These are phyloP conservation scores for Calameuta filiformis DNA, from an alignment of 2,888 invertebrate genomes.

Conservation along the genomic window DNA sequence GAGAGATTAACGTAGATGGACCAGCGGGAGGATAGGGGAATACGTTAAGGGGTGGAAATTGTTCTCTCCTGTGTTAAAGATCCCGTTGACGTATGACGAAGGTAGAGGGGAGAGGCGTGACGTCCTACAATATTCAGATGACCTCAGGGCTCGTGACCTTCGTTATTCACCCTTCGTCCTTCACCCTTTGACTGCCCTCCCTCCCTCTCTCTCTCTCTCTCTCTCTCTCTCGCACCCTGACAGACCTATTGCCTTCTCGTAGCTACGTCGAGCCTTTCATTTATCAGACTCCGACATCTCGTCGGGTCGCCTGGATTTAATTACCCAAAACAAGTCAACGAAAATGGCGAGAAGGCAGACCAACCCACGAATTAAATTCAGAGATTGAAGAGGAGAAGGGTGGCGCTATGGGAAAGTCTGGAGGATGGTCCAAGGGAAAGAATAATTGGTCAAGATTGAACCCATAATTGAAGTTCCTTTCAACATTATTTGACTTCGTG, in stretches of 20 bases:
- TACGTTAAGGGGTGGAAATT: neutral
- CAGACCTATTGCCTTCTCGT: conserved; percentile 18
- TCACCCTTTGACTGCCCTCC: neutral
- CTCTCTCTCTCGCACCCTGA: neutral
- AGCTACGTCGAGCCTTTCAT: conserved; percentile 44
- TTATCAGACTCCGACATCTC: conserved; percentile 55
- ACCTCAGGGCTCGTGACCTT: conserved; percentile 4
- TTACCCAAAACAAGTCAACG: conserved; percentile 51
- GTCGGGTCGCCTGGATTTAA: conserved; percentile 50
- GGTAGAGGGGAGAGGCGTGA: conserved; percentile 37
- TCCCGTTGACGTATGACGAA: neutral
- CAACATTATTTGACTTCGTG: neutral
- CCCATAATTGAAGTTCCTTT: neutral
- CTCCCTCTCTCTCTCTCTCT: neutral
- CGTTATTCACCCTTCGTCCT: conserved; percentile 17
- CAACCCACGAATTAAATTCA: neutral
- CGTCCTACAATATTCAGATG: conserved; percentile 43
- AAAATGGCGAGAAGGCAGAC: conserved; percentile 7
- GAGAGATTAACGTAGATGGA: conserved; percentile 2
- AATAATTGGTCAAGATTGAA: neutral
- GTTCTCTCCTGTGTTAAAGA: neutral
- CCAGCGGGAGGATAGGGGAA: neutral
- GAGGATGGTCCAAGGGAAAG: neutral
- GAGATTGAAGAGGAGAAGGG: neutral
- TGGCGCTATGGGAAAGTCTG: neutral